Base-by-base conservation (phyloP, 1,140 invertebrate genomes). In the Nasonia giraulti region DNA sequence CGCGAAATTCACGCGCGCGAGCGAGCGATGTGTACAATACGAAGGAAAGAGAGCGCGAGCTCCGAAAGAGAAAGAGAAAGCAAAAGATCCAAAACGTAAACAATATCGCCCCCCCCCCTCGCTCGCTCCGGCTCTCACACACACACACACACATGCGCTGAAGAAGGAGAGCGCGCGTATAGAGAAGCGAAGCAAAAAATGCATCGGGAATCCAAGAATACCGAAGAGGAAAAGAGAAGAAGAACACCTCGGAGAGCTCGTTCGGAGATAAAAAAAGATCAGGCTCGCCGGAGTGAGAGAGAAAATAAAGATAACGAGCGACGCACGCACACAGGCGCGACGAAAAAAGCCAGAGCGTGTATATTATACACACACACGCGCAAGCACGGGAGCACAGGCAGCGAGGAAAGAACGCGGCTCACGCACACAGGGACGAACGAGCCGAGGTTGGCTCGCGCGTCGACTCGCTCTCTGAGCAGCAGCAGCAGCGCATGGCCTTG, bases 401-500 rank as follows among this genome's bases (percentile, higher is more conserved):
- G 66, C 31, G 50, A 69, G 33, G 50, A 62, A 69, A 80, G 40
- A 69, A 44, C 40, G 40, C 7, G 62, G 62, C 62, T 66, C 73
- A 40, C 73, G 33, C n/a, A 55, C 44, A 68, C 55, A 80, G 20
- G 62, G 11, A 68, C 75, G 68, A 71, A 77, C 83, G 80, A 55
- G 27, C n/a, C 68, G 75, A 74, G 88, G 89, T 88, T 89, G 87
- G 88, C 87, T 87, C 40, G 40, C 8, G 40, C 40, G 40, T 44
- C 80, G 83, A 87, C 88, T 71, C 85, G 68, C 68, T 31, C 10
- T 4, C 3, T 33, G 68, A 71, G 68, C 68, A 31, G 27, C 68
- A 68, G 55, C 23, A 68, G 81, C 76, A n/a, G 89, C 88, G 89
- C 90, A 90, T 93, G 93, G 94, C 94, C 94, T 94, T 95, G 94